Evolutionary conservation across 2,888 invertebrate genomes (phyloP), one percentile per base, ranked within the genome.

Genomic region (Pterobdella sp.): DNA sequence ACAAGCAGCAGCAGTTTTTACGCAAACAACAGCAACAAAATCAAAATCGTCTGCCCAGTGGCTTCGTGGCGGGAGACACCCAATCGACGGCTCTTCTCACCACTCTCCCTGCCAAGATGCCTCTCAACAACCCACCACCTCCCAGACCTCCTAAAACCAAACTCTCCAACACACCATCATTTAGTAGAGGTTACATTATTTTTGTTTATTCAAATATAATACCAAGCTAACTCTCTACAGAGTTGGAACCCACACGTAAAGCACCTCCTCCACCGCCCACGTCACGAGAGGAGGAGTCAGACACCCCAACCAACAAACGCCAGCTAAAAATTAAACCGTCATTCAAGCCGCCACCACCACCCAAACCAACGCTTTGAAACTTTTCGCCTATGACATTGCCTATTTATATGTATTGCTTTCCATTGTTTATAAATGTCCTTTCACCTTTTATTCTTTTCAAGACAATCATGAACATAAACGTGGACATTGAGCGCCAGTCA

Each of bases 211-310:
- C n/a, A n/a, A n/a, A n/a, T n/a, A n/a, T n/a, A n/a, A n/a, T n/a
- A n/a, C n/a, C n/a, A n/a, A n/a, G n/a, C n/a, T n/a, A n/a, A n/a
- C n/a, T n/a, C n/a, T n/a, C n/a, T n/a, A n/a, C n/a, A n/a, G n/a
- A n/a, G n/a, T n/a, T n/a, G n/a, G n/a, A n/a, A n/a, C n/a, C n/a
- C n/a, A n/a, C n/a, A n/a, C 74, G 82, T 84, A 35, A 83, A 83
- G 77, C 79, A 83, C 18, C 78, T 84, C 52, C 78, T 84, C 42
- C 78, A 84, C 63, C 83, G 83, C 78, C 83, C 82, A 72, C 81
- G 42, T 78, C 79, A 14, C 76, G 77, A 14, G 76, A 81, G 65
- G 78, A 79, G 26, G 80, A 79, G 37, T 79, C 82, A n/a, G 80
- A 80, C 49, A 75, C 82, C 63, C 80, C 79, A 71, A 78, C 79